These are phyloP conservation scores for Notothenia rossii DNA, from an alignment of 2,113 vertebrate species.

Conservation along the genomic window DNA sequence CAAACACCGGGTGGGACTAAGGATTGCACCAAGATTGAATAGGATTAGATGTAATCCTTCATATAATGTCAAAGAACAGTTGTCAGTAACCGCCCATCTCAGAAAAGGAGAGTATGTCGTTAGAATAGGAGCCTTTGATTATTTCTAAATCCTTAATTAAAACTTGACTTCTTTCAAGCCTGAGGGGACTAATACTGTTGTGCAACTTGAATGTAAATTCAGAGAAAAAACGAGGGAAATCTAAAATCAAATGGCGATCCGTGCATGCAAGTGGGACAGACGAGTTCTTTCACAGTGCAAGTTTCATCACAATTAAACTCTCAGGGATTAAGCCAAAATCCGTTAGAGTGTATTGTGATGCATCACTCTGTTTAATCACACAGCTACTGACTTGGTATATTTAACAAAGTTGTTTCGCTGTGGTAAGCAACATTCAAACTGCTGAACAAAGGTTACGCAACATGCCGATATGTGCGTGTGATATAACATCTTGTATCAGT, in stretches of 20 bases:
- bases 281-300: slow-evolving; percentile 23
- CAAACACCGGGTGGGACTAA: slow-evolving; percentile 39
- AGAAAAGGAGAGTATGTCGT: slow-evolving; percentile 36
- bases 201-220: slow-evolving; percentile 39
- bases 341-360: slow-evolving; percentile 14
- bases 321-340: slow-evolving; percentile 58
- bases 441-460: slow-evolving; percentile 42
- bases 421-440: slow-evolving; percentile 20
- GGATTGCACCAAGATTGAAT: slow-evolving; percentile 46
- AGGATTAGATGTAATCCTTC: slow-evolving; percentile 75
- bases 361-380: slow-evolving; percentile 49
- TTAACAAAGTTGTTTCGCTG: slow-evolving; percentile 15
- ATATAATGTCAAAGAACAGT: slow-evolving; percentile 65
- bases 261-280: slow-evolving; percentile 46
- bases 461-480: slow-evolving; percentile 2
- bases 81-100: slow-evolving; percentile 24
- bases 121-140: slow-evolving; percentile 36
- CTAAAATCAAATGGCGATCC: slow-evolving; percentile 49
- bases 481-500: slow-evolving; percentile 33
- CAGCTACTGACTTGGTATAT: slow-evolving; percentile 5
- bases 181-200: slow-evolving; percentile 15
- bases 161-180: slow-evolving; percentile 31
- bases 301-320: slow-evolving; percentile 49
- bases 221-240: slow-evolving; percentile 13
- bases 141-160: slow-evolving; percentile 57